Conservation (phyloP, 2,888 invertebrate genomes). For the Zaprionus bogoriensis region DNA sequence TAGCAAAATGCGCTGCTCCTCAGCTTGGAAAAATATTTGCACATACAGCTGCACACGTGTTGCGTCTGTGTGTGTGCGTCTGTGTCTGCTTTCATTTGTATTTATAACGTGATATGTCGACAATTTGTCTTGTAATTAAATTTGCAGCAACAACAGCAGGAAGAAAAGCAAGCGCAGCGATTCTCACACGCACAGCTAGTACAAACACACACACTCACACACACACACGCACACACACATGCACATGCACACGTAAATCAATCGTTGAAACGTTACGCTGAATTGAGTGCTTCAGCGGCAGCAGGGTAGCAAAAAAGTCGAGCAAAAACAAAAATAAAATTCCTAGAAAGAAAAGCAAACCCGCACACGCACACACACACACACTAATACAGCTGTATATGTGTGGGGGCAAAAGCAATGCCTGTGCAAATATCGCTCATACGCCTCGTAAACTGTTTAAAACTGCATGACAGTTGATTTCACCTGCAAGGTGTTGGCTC, state of each 20-base stretch:
- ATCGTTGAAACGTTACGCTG: constrained; percentile 56
- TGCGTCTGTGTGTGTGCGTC: constrained; percentile 2
- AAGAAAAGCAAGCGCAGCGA: constrained; percentile 11
- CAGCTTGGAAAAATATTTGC: neutral
- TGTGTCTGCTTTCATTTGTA: constrained; percentile 43
- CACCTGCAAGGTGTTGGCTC: constrained; percentile 52
- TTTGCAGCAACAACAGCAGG: constrained; percentile 38
- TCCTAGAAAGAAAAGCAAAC: constrained; percentile 15
- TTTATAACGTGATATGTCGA: constrained; percentile 60
- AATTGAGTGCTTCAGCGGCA: constrained; percentile 45
- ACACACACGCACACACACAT: constrained; percentile 7
- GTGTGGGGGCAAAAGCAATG: constrained; percentile 32
- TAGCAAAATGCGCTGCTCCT: neutral
- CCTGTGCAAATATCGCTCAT: constrained; percentile 67
- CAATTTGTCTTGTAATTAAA: constrained; percentile 72
- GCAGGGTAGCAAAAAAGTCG: neutral
- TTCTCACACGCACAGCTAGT: constrained; percentile 1
- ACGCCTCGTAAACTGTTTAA: constrained; percentile 75
- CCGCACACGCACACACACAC: neutral
- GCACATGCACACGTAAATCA: constrained; percentile 49
- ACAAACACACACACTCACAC: neutral
- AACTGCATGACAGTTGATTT: constrained; percentile 73
- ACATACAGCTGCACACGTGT: constrained; percentile 1
- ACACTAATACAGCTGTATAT: neutral
- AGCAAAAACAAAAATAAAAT: constrained; percentile 16